Percentiles rank a stretch among this genome's conserved stretches.
Evolutionary conservation across 2,113 vertebrate species (phyloP).

Genomic region (Chaetops frenatus): DNA sequence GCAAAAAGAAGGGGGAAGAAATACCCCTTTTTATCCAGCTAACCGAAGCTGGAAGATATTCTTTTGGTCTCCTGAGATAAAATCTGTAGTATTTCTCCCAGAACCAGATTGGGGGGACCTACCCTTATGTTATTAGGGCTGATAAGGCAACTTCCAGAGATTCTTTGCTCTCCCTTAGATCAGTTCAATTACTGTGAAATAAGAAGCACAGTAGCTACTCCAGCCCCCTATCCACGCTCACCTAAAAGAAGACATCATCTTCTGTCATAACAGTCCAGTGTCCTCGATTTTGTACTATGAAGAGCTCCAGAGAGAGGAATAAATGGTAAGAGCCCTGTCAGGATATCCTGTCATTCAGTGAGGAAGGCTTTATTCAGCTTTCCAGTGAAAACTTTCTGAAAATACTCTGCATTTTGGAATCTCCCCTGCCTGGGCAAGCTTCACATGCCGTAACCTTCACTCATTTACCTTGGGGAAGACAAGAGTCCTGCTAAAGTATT

Average conservation of each 20-base stretch:
- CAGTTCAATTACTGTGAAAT: background rate
- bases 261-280: background rate
- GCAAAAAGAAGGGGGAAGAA: background rate
- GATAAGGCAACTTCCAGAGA: background rate
- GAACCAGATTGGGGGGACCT: background rate
- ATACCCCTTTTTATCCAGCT: background rate
- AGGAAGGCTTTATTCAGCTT: constrained; percentile 45
- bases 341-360: constrained; percentile 74
- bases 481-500: background rate
- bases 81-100: background rate
- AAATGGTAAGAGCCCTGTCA: constrained; percentile 16
- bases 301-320: constrained; percentile 18
- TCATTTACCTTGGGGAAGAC: constrained; percentile 1
- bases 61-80: background rate
- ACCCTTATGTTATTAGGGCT: background rate
- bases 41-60: background rate
- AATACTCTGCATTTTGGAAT: background rate
- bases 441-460: background rate
- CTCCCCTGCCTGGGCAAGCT: constrained; percentile 29
- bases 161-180: background rate
- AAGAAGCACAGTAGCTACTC: background rate
- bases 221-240: background rate
- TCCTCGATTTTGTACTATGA: constrained; percentile 22
- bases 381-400: background rate
- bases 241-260: background rate